A percentile compares a stretch with the other conserved stretches of the same genome.
phyloP scores from a whole-genome alignment of 2,113 vertebrate species.

The Ciconia boyciana region DNA sequence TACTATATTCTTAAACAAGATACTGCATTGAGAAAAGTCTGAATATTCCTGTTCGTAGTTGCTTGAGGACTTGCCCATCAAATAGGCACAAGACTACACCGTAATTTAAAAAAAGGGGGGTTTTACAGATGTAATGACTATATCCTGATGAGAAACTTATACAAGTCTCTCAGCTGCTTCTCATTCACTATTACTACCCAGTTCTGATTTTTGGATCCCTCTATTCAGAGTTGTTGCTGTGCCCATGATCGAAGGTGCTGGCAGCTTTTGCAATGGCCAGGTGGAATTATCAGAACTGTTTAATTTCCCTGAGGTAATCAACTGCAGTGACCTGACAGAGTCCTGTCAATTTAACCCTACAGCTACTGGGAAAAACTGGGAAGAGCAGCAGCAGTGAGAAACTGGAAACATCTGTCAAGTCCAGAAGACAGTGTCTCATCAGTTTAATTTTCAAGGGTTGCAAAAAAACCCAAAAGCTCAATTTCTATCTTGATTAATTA shows the following conservation, averaged over 20 bases:
- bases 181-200: not conserved
- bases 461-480: not conserved
- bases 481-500: not conserved
- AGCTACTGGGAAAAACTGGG: not conserved
- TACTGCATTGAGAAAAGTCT: not conserved
- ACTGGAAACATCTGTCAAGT: not conserved
- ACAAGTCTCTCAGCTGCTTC: not conserved
- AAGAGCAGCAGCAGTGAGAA: not conserved
- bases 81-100: rapidly evolving
- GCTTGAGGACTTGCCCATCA: not conserved
- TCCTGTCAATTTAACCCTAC: not conserved
- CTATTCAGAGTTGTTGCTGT: not conserved
- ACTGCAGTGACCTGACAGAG: not conserved
- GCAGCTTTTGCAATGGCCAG: not conserved
- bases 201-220: not conserved
- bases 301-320: not conserved
- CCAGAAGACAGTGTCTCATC: not conserved
- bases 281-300: not conserved
- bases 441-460: not conserved
- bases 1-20: not conserved
- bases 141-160: not conserved
- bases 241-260: not conserved
- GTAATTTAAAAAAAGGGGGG: rapidly evolving
- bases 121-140: not conserved
- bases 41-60: not conserved